Base-by-base conservation (phyloP, 2,888 invertebrate species). In the Thelaira solivaga region DNA sequence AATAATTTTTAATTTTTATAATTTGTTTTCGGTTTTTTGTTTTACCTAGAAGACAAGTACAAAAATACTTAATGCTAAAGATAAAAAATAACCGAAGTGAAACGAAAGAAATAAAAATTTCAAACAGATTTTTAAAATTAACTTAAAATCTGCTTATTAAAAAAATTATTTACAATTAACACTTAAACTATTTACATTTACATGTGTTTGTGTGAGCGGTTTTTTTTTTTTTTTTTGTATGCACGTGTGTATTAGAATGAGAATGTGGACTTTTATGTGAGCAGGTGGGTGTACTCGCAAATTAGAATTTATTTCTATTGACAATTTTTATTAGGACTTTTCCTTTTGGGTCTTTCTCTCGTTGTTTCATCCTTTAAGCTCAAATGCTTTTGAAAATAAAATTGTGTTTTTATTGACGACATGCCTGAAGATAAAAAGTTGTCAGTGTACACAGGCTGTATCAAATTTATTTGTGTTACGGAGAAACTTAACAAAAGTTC, bases 11-110 rank as follows among this genome's bases (percentile, higher is more conserved):
- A 24, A 18, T 51, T 34, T 53, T 43, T 43, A 51, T 69, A n/a
- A 10, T 47, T 39, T 22, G 39, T 51, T 49, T 67, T 62, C 11
- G 47, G 16, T 41, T 39, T 55, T n/a, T 36, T 49, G 36, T 45
- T 75, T 67, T 68, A 57, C 71, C 68, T 72, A 80, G 71, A 68
- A 76, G 69, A 75, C 76, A 81, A 82, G 82, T 82, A 82, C 80
- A 82, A 82, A 82, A 82, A 82, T 82, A 81, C 80, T 81, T 82
- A 82, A 78, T 62, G 69, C 73, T 80, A 81, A 74, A 62, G 61
- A 77, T 22, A 31, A 22, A 55, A 67, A 43, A 57, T 59, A 76
- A 2, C 11, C 10, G 29, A 47, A 41, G 3, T 22, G 22, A 65
- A 7, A n/a, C 24, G 6, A 45, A 16, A 24, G 6, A 1, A 26